Evolutionary conservation across 2,797 vertebrate species (phyloP), one percentile per base, ranked within the genome.

Genomic region (Sciurus carolinensis): DNA sequence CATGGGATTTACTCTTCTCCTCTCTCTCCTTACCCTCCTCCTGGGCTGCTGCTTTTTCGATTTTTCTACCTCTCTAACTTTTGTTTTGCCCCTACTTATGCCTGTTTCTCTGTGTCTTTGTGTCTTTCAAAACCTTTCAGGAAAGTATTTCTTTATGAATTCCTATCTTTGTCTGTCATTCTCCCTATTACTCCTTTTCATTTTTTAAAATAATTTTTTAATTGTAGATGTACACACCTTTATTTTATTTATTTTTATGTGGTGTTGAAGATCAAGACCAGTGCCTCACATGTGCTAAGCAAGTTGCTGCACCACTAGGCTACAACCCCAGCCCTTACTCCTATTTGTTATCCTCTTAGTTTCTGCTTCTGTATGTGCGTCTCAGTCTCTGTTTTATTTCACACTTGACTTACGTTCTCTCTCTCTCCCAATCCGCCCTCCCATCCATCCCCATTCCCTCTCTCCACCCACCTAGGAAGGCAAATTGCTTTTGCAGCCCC

Each of bases 401-500:
- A 72, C 47, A 11, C 52, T 75, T 67, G 69, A 52, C 36, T 47
- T 36, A 79, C 67, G 33, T 28, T 57, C 13, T 75, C 42, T 59
- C 12, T 36, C 22, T 36, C 5, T 66, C n/a, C 44, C 47, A 69
- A 44, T 22, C 26, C 33, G 14, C 28, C 67, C 28, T 57, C 59
- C 20, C 1, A 7, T 71, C 64, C 33, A 44, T 17, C 7, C 20
- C 64, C 0, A 14, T 2, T 62, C 90, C 81, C 81, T 90, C 73
- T 20, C 91, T 59, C 59, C 59, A 59, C 66, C 75, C 57, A 90
- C 66, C 81, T 73, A 8, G 67, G 62, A 95, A 80, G 92, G 39
- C 39, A 3, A 0, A 94, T 94, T 95, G 92, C 73, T 28, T 87
- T 76, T 83, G 44, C 83, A 89, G 59, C 52, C 75, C 44, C 54